phyloP scores from a whole-genome alignment of 2,888 invertebrate species.

The Prosopocoilus inquinatus region DNA sequence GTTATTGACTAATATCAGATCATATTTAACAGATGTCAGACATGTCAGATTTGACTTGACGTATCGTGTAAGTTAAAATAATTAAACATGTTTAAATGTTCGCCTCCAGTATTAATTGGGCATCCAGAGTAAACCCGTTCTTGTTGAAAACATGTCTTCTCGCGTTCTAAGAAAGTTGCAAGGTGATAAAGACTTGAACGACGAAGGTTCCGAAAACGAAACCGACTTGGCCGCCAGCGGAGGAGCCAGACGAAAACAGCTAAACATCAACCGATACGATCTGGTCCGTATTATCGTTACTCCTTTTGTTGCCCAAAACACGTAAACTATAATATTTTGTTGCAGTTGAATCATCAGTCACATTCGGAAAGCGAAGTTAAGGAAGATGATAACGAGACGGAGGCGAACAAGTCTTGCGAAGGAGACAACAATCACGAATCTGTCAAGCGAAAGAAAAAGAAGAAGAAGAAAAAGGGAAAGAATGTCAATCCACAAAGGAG shows the following conservation, averaged over 20 bases:
- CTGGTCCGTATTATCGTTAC: conserved; percentile 55
- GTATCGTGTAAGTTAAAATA: too few species aligned
- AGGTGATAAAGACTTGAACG: conserved; percentile 56
- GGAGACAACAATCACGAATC: conserved; percentile 52
- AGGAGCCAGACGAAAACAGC: conserved; percentile 57
- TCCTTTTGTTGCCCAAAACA: neutral
- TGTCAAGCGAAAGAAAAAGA: conserved; percentile 60
- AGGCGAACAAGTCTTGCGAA: conserved; percentile 56
- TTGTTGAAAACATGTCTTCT: conserved; percentile 57
- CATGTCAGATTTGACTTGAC: too few species aligned
- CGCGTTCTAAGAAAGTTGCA: conserved; percentile 65
- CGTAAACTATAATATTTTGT: conserved; percentile 15
- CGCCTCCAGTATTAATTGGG: too few species aligned
- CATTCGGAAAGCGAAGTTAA: conserved; percentile 69
- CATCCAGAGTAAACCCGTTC: too few species aligned
- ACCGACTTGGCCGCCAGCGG: conserved; percentile 54
- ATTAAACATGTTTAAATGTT: too few species aligned
- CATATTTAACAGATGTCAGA: too few species aligned
- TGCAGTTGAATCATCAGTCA: conserved; percentile 64
- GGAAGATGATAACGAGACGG: conserved; percentile 66
- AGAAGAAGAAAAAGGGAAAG: conserved; percentile 63
- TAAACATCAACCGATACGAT: conserved; percentile 68
- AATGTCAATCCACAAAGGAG: conserved; percentile 54
- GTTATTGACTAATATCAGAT: too few species aligned
- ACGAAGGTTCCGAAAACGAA: conserved; percentile 56